These are phyloP conservation scores for Poeciliopsis infans DNA, from an alignment of 2,797 vertebrate genomes.

Conservation along the genomic window DNA sequence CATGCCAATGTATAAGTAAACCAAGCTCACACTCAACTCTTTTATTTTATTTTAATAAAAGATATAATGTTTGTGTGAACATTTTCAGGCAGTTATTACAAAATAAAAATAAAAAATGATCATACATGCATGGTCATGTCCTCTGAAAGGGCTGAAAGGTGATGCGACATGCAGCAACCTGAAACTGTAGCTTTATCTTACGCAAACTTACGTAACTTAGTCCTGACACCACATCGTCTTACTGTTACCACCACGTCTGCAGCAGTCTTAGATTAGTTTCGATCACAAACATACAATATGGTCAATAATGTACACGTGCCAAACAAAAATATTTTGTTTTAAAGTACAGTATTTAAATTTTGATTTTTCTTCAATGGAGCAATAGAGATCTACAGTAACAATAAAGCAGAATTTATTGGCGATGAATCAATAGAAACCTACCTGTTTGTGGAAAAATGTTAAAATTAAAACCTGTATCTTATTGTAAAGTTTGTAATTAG, in stretches of 20 bases:
- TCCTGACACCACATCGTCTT: constrained; percentile 1
- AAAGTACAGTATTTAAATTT: neutral
- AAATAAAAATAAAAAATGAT: constrained; percentile 46
- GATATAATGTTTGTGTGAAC: neutral
- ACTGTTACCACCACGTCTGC: constrained; percentile 16
- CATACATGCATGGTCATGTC: constrained; percentile 48
- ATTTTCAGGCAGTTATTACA: constrained; percentile 37
- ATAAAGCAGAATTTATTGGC: neutral
- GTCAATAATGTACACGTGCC: constrained; percentile 14
- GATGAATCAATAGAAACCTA: neutral
- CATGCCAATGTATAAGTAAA: neutral
- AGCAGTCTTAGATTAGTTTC: constrained; percentile 5
- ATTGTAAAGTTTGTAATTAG: neutral
- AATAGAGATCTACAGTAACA: neutral
- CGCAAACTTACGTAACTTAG: constrained; percentile 16
- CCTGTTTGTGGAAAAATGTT: neutral
- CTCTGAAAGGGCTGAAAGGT: constrained; percentile 34
- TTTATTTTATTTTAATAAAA: constrained; percentile 42
- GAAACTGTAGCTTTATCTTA: constrained; percentile 48
- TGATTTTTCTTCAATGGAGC: neutral
- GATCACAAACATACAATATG: neutral
- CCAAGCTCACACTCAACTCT: no score
- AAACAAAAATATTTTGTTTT: constrained; percentile 22
- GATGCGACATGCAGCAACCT: constrained; percentile 30
- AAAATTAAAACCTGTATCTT: neutral